Evolutionary conservation across 2,797 vertebrate species (phyloP), one percentile per base, ranked within the genome.

Genomic region (Smutsia temminckii): DNA sequence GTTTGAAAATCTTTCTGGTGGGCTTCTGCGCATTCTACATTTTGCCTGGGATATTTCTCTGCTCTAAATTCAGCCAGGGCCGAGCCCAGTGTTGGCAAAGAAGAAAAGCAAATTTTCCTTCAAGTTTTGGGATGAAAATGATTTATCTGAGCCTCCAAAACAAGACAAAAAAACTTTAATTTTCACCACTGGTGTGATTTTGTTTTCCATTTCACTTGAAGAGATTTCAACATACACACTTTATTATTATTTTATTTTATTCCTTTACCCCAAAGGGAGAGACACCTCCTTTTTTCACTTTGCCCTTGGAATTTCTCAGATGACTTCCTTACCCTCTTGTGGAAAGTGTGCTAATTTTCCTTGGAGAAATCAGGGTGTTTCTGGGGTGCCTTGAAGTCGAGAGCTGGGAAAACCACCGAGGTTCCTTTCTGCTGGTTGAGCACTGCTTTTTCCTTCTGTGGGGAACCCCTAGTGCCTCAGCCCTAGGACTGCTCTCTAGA

Each of bases 211-310:
- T 96, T 92, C 17, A 23, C 87, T 92, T 78, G 81, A 95, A 89
- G 81, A 94, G 66, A 95, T 95, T 93, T 94, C 79, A 79, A 32
- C n/a, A 84, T 18, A 66, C 77, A 81, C 46, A 40, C 49, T 83
- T 79, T 71, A 57, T 84, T 83, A 94, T 93, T 69, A 75, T 68
- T 81, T 79, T 53, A 25, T 83, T 93, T 96, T 95, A 92, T 95
- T 95, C 84, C 78, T 96, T 95, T 68, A 89, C 34, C 49, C 64
- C 79, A 92, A 88, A 89, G 37, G 85, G 40, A 93, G n/a, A 86
- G 46, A 57, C 8, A 40, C 7, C 23, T 42, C 27, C 93, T 93
- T 96, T 75, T 91, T 80, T 83, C 29, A n/a, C 11, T 68, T 92
- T 51, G 59, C 85, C 64, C 87, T 86, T 91, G 64, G 77, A 89